Conservation (phyloP, 2,888 invertebrate genomes). For the Blastobasis lacticolella region DNA sequence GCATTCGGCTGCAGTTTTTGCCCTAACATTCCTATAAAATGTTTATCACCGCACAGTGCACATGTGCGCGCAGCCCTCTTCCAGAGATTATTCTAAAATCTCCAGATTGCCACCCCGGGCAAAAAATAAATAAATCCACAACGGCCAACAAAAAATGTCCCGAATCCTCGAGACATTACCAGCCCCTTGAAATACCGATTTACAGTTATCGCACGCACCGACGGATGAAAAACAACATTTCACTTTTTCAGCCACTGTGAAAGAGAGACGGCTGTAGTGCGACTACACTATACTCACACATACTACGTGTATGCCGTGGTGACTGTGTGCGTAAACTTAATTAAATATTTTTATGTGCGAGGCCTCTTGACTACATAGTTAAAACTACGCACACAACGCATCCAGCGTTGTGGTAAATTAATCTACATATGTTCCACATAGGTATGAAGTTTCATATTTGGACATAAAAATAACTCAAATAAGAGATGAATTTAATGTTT, state of each 20-base stretch:
- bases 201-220: slow-evolving; percentile 48
- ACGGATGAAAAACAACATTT: slow-evolving; percentile 20
- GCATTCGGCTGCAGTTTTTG: slow-evolving; percentile 71
- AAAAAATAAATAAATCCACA: slow-evolving; percentile 71
- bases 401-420: too few relatives aligned
- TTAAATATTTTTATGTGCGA: slow-evolving; percentile 9
- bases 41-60: slow-evolving; percentile 66
- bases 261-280: slow-evolving; percentile 11
- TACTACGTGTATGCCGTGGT: too few relatives aligned
- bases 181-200: slow-evolving; percentile 60
- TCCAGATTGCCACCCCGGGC: slow-evolving; percentile 72
- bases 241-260: slow-evolving; percentile 21
- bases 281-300: too few relatives aligned
- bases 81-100: slow-evolving; percentile 67
- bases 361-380: not conserved
- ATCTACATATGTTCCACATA: too few relatives aligned
- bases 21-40: slow-evolving; percentile 71
- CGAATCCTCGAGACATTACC: slow-evolving; percentile 58
- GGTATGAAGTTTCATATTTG: too few relatives aligned
- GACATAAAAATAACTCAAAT: too few relatives aligned
- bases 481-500: too few relatives aligned
- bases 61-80: slow-evolving; percentile 63
- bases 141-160: slow-evolving; percentile 57
- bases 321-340: slow-evolving; percentile 11
- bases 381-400: too few relatives aligned